Evolutionary conservation across 1,140 invertebrate genomes (phyloP), one percentile per base, ranked within the genome.

Genomic region (Euwallacea fornicatus): DNA sequence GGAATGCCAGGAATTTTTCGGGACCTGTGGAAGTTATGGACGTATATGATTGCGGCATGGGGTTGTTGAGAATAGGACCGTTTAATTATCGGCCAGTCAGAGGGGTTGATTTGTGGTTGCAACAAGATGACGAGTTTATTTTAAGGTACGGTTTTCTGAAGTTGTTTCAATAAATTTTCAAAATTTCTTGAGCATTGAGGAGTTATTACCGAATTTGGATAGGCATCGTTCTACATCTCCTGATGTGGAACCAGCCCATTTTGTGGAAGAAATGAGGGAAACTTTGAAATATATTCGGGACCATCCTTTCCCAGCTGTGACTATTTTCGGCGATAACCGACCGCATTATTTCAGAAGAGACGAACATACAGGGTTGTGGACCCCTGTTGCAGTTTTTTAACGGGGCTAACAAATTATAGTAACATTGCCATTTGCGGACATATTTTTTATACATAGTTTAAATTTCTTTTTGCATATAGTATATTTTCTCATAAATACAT

Each of bases 251-350:
- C 91, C 91, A 50, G 90, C 91, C 50, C 89, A 93, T 82, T 94
- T 94, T 83, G 93, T 94, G 15, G 87, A 87, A 73, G 87, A 93
- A 84, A 90, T 96, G 50, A 87, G 94, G 75, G 88, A 90, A 59
- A 92, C 94, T 0, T 85, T 98, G 60, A 93, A 94, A 80, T 96
- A 95, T 78, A 96, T 98, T 74, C 91, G 95, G 83, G 92, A 98
- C 78, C 93, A 97, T 85, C 96, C 95, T 76, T 95, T 97, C 84
- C 96, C 96, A 65, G 90, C 94, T 11, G 91, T 97, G 62, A 96
- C 95, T 33, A 91, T 98, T 72, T 98, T 98, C 82, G 88, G 91
- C 74, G 93, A 97, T 80, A 96, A 96, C 82, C 86, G 91, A 76
- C 93, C 96, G 43, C 92, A 91, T 78, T 95, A 93, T 81, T 98